These are phyloP conservation scores for Okamejei kenojei DNA, from an alignment of 2,797 vertebrate genomes.

Conservation along the genomic window DNA sequence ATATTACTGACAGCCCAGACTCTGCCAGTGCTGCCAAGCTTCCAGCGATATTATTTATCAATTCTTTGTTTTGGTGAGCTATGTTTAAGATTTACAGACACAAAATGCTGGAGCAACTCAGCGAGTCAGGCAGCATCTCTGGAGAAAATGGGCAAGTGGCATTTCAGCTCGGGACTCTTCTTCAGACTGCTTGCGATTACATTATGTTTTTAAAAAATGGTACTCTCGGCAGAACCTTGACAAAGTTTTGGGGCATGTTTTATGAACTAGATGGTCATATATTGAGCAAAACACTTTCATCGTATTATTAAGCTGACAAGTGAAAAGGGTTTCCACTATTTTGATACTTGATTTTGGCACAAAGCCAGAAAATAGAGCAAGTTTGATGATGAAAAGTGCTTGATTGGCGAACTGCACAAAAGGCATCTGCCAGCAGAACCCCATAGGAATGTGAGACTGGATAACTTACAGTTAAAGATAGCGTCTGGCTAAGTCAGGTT, in stretches of 20 bases:
- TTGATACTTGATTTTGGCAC: conserved; percentile 42
- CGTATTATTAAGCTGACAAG: conserved; percentile 53
- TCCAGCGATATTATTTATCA: conserved; percentile 48
- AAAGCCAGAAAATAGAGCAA: conserved; percentile 48
- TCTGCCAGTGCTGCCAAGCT: conserved; percentile 46
- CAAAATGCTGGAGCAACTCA: no score
- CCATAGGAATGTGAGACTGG: conserved; percentile 85
- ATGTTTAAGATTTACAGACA: conserved; percentile 45
- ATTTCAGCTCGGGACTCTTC: no score
- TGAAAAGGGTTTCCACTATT: conserved; percentile 46
- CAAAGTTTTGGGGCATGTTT: background rate
- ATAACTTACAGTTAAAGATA: conserved; percentile 98
- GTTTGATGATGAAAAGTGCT: conserved; percentile 47
- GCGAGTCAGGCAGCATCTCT: no score
- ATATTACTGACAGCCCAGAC: conserved; percentile 41
- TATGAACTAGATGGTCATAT: conserved; percentile 35
- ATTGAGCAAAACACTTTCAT: conserved; percentile 50
- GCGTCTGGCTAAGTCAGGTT: conserved; percentile 70
- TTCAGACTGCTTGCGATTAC: no score
- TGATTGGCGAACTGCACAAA: conserved; percentile 66
- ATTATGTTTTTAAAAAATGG: conserved; percentile 41
- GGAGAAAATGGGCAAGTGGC: no score
- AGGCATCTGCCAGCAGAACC: conserved; percentile 73
- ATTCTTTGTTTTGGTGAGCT: conserved; percentile 54
- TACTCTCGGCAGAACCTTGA: conserved; percentile 33